A percentile compares a stretch with the other conserved stretches of the same genome.
Evolutionary conservation across 2,113 vertebrate genomes (phyloP).

Genomic region (Larimichthys crocea): DNA sequence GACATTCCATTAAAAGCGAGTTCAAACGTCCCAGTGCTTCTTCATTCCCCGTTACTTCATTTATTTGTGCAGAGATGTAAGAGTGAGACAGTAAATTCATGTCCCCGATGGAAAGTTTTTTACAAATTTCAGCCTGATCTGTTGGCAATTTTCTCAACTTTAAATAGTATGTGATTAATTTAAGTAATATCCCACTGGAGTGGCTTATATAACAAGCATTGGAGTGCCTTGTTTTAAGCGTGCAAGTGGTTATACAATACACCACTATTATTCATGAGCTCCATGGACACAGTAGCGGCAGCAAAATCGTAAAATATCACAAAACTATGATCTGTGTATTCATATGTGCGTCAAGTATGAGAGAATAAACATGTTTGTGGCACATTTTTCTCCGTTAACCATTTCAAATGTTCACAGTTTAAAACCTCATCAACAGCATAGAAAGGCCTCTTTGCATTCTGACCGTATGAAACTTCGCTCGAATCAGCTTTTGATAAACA

Average conservation of each 20-base stretch:
- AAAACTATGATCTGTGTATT: background rate
- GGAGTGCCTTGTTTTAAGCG: no score
- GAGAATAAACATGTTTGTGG: background rate
- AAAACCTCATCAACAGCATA: background rate
- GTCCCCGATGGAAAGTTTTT: slow-evolving; percentile 9
- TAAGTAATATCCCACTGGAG: background rate
- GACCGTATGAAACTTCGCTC: slow-evolving; percentile 1
- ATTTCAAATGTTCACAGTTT: no score
- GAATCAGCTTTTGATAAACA: slow-evolving; percentile 18
- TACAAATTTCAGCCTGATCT: slow-evolving; percentile 36
- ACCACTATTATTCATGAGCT: background rate
- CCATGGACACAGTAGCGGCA: no score
- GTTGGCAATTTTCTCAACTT: slow-evolving; percentile 2
- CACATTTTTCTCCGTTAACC: background rate
- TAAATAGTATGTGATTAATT: slow-evolving; percentile 27
- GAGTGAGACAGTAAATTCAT: slow-evolving; percentile 29
- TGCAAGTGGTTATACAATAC: background rate
- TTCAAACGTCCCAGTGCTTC: slow-evolving; percentile 58
- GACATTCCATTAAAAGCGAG: slow-evolving; percentile 68
- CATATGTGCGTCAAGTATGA: background rate
- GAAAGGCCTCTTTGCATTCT: background rate
- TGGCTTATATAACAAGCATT: slow-evolving; percentile 9
- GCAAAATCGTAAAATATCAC: background rate
- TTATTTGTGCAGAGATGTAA: slow-evolving; percentile 36
- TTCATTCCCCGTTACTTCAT: slow-evolving; percentile 39